Evolutionary conservation across 1,140 invertebrate species (phyloP).

Genomic region (Zaprionus taronus): DNA sequence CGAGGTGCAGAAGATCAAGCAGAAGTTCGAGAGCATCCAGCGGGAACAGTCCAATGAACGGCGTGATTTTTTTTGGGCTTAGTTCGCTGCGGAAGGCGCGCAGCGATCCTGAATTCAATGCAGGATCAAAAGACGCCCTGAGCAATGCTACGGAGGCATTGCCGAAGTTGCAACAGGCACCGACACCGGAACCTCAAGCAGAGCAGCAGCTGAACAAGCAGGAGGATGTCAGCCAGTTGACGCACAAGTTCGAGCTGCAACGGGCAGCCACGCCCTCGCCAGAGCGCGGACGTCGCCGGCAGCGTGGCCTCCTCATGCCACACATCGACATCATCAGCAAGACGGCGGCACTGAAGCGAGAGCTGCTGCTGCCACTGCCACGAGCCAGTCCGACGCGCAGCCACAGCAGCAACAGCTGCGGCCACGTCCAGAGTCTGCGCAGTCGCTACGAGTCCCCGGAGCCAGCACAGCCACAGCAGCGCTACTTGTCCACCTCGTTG

Average conservation of each 20-base stretch:
- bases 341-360: conserved; percentile 88
- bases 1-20: conserved; percentile 89
- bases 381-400: conserved; percentile 80
- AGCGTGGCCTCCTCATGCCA: conserved; percentile 89
- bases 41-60: conserved; percentile 69
- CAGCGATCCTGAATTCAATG: conserved; percentile 90
- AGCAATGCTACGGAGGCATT: conserved; percentile 85
- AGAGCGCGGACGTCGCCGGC: conserved; percentile 85
- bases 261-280: conserved; percentile 55
- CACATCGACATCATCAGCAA: conserved; percentile 95
- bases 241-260: conserved; percentile 86
- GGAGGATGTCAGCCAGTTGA: conserved; percentile 87
- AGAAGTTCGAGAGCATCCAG: conserved; percentile 89
- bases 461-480: not conserved
- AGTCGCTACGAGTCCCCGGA: conserved; percentile 88
- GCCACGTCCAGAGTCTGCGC: conserved; percentile 89
- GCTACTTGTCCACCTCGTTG: conserved; percentile 89
- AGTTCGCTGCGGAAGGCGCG: conserved; percentile 87
- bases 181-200: not conserved
- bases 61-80: conserved; percentile 83
- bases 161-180: conserved; percentile 85
- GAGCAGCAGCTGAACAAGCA: conserved; percentile 76
- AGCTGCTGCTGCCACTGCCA: conserved; percentile 59
- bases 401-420: conserved; percentile 84
- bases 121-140: conserved; percentile 85